These are phyloP conservation scores for Leptoclinus maculatus DNA, from an alignment of 2,797 vertebrate genomes.

Conservation along the genomic window DNA sequence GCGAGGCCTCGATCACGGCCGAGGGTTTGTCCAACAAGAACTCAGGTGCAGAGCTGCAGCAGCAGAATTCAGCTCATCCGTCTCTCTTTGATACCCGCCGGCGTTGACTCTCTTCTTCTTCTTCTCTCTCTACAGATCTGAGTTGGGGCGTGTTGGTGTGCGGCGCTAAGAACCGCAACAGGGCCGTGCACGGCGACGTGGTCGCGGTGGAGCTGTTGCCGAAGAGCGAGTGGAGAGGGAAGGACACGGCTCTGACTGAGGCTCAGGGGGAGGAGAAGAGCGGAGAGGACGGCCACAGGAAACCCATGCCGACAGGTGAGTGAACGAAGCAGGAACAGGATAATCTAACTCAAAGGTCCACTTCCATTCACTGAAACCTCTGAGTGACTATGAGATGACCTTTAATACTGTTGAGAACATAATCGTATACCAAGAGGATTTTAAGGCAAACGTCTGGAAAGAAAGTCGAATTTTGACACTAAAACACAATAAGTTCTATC, in stretches of 20 bases:
- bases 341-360: no score
- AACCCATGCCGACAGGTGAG: slow-evolving; percentile 92
- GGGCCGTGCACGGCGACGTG: slow-evolving; percentile 90
- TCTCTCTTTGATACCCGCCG: neutral
- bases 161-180: slow-evolving; percentile 89
- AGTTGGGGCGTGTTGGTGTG: slow-evolving; percentile 88
- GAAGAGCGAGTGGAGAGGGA: slow-evolving; percentile 90
- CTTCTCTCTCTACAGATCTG: slow-evolving; percentile 78
- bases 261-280: slow-evolving; percentile 87
- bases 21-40: slow-evolving; percentile 87
- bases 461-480: neutral
- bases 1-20: slow-evolving; percentile 89
- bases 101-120: neutral
- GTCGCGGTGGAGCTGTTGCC: slow-evolving; percentile 92
- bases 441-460: neutral
- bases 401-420: no score
- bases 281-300: slow-evolving; percentile 81
- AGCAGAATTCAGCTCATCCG: neutral
- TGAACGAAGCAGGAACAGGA: no score
- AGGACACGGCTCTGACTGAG: slow-evolving; percentile 86
- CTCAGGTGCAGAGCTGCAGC: slow-evolving; percentile 72
- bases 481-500: neutral
- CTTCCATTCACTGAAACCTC: no score
- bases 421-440: neutral
- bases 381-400: no score